Percentiles rank a stretch among this genome's conserved stretches.
phyloP scores from a whole-genome alignment of 2,113 vertebrate species.

The Scartelaos histophorus region DNA sequence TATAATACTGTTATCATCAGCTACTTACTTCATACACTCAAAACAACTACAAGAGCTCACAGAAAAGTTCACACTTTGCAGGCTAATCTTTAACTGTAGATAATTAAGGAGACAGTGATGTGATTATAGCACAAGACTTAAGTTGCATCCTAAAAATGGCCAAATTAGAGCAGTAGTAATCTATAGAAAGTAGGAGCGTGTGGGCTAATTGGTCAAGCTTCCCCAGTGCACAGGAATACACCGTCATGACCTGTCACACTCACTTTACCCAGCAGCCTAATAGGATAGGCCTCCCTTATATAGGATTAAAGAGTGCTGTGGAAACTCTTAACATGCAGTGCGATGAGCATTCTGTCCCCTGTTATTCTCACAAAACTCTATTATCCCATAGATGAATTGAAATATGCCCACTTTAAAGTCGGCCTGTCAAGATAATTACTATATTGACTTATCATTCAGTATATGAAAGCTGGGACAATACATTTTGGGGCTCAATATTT shows the following conservation, averaged over 20 bases:
- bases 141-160: slow-evolving; percentile 12
- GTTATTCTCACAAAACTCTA: slow-evolving; percentile 7
- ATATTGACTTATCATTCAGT: no score
- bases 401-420: slow-evolving; percentile 2
- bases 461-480: no score
- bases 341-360: slow-evolving; percentile 11
- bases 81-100: not conserved
- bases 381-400: slow-evolving; percentile 3
- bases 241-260: slow-evolving; percentile 21
- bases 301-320: slow-evolving; percentile 57
- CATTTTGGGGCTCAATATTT: no score
- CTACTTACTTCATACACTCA: not conserved
- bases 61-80: not conserved
- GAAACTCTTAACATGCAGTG: slow-evolving; percentile 33
- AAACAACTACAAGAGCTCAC: not conserved
- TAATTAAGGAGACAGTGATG: not conserved
- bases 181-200: slow-evolving; percentile 32
- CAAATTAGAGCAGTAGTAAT: slow-evolving; percentile 16
- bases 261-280: slow-evolving; percentile 45
- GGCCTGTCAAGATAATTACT: no score
- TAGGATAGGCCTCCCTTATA: slow-evolving; percentile 55
- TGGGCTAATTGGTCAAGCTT: not conserved
- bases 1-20: not conserved
- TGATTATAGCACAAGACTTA: not conserved
- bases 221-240: slow-evolving; percentile 16